Conservation (phyloP, 2,113 vertebrate species). For the Marmota monax region DNA sequence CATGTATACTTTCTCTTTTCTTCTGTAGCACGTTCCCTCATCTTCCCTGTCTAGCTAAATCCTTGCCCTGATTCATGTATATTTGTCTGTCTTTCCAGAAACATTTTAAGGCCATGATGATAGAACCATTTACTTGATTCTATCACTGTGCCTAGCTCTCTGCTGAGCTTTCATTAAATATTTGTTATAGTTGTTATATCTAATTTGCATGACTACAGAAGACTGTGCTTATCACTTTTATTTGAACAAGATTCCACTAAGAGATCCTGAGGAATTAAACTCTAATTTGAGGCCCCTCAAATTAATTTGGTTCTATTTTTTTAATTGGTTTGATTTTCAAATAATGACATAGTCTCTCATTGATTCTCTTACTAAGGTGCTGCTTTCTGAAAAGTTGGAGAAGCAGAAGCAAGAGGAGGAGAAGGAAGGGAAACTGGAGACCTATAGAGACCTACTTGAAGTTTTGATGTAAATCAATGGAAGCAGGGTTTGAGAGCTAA, state of each 20-base stretch:
- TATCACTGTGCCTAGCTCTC: background rate
- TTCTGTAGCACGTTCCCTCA: background rate
- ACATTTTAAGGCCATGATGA: background rate
- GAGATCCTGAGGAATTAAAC: background rate
- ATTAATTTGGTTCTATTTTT: background rate
- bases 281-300: background rate
- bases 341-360: background rate
- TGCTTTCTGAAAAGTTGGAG: slow-evolving; percentile 14
- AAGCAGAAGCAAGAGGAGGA: background rate
- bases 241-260: background rate
- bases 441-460: background rate
- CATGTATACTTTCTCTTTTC: background rate
- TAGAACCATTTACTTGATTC: background rate
- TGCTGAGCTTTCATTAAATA: background rate
- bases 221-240: background rate
- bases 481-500: background rate
- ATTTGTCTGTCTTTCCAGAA: background rate
- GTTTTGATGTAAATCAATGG: background rate
- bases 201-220: background rate
- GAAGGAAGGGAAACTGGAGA: background rate
- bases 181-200: background rate
- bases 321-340: slow-evolving; percentile 39
- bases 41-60: background rate
- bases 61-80: background rate
- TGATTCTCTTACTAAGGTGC: background rate